Conservation (phyloP, 2,888 invertebrate genomes). For the Amblyjoppa fuscipennis region DNA sequence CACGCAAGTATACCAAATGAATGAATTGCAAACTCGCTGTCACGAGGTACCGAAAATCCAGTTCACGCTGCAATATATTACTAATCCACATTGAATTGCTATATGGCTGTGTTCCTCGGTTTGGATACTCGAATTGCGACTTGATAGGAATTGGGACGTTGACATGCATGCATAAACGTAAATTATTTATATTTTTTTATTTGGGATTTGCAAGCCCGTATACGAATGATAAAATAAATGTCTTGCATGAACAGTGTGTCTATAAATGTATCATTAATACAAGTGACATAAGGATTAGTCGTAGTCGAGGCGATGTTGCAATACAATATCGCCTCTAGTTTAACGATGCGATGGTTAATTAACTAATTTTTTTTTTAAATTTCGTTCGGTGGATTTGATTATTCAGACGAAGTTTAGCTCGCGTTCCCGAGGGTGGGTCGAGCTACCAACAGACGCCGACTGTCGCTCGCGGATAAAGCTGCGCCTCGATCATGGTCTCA, state of each 20-base stretch:
- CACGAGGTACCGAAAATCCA: neutral
- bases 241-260: conserved; percentile 9
- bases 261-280: neutral
- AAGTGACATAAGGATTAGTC: neutral
- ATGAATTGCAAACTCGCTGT: neutral
- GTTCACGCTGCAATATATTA: conserved; percentile 1
- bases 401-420: conserved; percentile 92
- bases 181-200: neutral
- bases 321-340: conserved; percentile 2
- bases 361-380: conserved; percentile 59
- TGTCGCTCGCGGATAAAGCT: conserved; percentile 88
- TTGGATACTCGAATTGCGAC: neutral
- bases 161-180: neutral
- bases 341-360: neutral
- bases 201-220: too few species aligned
- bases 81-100: neutral
- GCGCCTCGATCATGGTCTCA: conserved; percentile 88
- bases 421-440: conserved; percentile 93
- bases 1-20: neutral
- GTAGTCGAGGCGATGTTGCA: neutral
- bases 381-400: conserved; percentile 71
- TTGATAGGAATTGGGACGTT: neutral
- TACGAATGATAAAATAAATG: neutral
- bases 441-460: conserved; percentile 87
- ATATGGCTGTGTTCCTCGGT: conserved; percentile 18